These are phyloP conservation scores for Quadriops clusia DNA, from an alignment of 2,888 invertebrate genomes.

Conservation along the genomic window DNA sequence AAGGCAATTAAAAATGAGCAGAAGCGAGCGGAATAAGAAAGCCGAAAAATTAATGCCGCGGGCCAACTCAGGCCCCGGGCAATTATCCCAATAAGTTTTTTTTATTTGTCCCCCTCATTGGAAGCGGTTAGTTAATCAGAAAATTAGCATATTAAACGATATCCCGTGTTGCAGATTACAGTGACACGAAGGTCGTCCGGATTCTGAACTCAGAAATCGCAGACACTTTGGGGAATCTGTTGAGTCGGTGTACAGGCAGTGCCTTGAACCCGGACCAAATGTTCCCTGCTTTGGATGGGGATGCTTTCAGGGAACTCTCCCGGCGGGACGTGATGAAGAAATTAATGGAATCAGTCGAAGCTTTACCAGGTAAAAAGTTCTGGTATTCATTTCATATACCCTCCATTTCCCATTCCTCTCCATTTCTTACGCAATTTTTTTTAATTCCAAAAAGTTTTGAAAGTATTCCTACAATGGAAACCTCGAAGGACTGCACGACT, in stretches of 20 bases:
- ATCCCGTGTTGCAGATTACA: slow-evolving; percentile 81
- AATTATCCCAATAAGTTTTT: too few relatives aligned
- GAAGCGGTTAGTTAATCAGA: too few relatives aligned
- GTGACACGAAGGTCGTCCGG: slow-evolving; percentile 58
- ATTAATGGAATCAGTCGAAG: slow-evolving; percentile 44
- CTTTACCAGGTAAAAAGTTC: slow-evolving; percentile 46
- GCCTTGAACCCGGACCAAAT: slow-evolving; percentile 67
- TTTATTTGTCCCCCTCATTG: too few relatives aligned
- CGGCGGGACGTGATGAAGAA: slow-evolving; percentile 39
- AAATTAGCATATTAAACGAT: too few relatives aligned
- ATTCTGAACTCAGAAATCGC: slow-evolving; percentile 82
- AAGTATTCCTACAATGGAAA: not conserved
- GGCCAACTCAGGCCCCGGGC: too few relatives aligned
- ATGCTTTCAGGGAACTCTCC: slow-evolving; percentile 37
- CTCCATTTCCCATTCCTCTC: not conserved
- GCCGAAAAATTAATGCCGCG: too few relatives aligned
- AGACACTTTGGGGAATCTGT: slow-evolving; percentile 83
- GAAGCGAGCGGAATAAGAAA: too few relatives aligned
- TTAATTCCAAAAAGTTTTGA: not conserved
- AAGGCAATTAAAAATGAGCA: too few relatives aligned
- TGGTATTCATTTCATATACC: not conserved
- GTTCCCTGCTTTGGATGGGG: slow-evolving; percentile 48
- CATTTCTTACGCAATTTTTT: not conserved
- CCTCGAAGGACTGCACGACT: not conserved
- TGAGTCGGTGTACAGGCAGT: slow-evolving; percentile 65